Conservation (phyloP, 2,113 vertebrate genomes). For the Silurus glanis region DNA sequence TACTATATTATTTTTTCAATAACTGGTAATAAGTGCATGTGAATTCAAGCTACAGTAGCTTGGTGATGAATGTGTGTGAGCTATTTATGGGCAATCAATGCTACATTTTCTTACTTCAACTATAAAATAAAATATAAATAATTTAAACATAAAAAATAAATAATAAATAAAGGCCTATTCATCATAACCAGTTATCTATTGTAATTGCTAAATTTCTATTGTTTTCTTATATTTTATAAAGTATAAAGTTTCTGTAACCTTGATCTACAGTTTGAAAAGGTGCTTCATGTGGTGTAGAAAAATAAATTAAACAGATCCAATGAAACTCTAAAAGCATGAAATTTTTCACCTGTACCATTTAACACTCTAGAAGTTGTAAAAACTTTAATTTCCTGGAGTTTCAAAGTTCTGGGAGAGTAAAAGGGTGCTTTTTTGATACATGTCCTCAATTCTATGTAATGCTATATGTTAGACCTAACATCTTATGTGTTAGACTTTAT, state of each 20-base stretch:
- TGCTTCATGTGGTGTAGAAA: not conserved
- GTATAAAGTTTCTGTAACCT: not conserved
- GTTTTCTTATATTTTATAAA: not conserved
- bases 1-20: not conserved
- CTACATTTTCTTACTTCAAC: not conserved
- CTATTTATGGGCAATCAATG: not conserved
- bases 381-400: not conserved
- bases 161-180: not conserved
- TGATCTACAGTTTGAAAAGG: not conserved
- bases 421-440: not conserved
- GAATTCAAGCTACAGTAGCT: not conserved
- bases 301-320: not conserved
- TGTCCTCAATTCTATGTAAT: not conserved
- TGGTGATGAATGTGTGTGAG: not conserved
- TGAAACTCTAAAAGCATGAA: not conserved
- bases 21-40: not conserved
- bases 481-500: not conserved
- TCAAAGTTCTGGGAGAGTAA: not conserved
- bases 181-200: not conserved
- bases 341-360: not conserved
- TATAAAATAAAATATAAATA: not conserved
- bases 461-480: no score
- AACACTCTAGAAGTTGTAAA: not conserved
- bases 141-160: no score
- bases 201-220: not conserved